A percentile compares a stretch with the other conserved stretches of the same genome.
Evolutionary conservation across 1,140 invertebrate genomes (phyloP).

Genomic region (Apis mellifera): Amel_HAv3.1 CM009940.2:7292001-7292500

Average conservation of each 20-base stretch:
- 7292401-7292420: slow-evolving; percentile 17
- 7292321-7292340: slow-evolving; percentile 32
- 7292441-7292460: slow-evolving; percentile 73
- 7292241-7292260: not conserved
- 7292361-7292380: slow-evolving; percentile 22
- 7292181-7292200: too few relatives aligned
- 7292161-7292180: too few relatives aligned
- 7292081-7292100: too few relatives aligned
- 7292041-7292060: too few relatives aligned
- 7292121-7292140: too few relatives aligned
- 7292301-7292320: not conserved
- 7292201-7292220: too few relatives aligned
- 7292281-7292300: too few relatives aligned
- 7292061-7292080: too few relatives aligned
- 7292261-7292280: too few relatives aligned
- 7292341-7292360: slow-evolving; percentile 44
- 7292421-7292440: slow-evolving; percentile 19
- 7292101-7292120: too few relatives aligned
- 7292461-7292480: slow-evolving; percentile 76
- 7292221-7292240: slow-evolving; percentile 21
- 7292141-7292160: not conserved
- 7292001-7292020: too few relatives aligned
- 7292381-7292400: slow-evolving; percentile 40
- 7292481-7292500: slow-evolving; percentile 76
- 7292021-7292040: too few relatives aligned